A percentile compares a stretch with the other conserved stretches of the same genome.
Conservation (phyloP, 2,797 vertebrate genomes). For the Eurystomus glaucurus region DNA sequence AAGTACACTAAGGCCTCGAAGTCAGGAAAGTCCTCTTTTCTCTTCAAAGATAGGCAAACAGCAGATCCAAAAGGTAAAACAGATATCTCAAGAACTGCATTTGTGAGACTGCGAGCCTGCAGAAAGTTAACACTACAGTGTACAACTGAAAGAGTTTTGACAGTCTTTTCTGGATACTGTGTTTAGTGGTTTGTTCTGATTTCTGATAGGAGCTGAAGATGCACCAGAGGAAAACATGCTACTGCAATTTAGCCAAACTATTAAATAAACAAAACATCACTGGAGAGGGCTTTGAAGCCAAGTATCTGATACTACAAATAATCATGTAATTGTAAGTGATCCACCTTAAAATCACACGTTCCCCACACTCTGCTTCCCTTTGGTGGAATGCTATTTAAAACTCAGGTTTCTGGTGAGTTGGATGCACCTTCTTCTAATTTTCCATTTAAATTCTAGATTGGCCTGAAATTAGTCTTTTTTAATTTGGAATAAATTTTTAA, state of each 20-base stretch:
- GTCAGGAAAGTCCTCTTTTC: not conserved
- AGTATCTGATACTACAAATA: not conserved
- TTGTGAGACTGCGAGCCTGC: not conserved
- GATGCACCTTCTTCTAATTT: not conserved
- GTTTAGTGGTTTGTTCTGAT: not conserved
- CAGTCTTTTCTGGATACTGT: not conserved
- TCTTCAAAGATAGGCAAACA: not conserved
- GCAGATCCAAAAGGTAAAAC: not conserved
- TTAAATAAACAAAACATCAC: not conserved
- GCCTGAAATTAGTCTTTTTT: not conserved
- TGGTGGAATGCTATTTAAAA: not conserved
- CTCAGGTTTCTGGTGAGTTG: not conserved
- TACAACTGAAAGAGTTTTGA: not conserved
- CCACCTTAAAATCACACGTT: not conserved
- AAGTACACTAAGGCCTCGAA: not conserved
- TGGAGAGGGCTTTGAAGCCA: not conserved
- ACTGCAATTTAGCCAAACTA: not conserved
- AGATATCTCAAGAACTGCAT: not conserved
- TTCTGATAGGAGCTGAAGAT: not conserved
- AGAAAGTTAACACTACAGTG: not conserved
- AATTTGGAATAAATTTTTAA: not conserved
- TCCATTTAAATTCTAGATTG: not conserved
- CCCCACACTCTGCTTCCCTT: not conserved
- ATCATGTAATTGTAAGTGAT: not conserved
- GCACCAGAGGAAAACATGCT: not conserved